Conservation (phyloP, 2,113 vertebrate genomes). For the Sylvia atricapilla region DNA sequence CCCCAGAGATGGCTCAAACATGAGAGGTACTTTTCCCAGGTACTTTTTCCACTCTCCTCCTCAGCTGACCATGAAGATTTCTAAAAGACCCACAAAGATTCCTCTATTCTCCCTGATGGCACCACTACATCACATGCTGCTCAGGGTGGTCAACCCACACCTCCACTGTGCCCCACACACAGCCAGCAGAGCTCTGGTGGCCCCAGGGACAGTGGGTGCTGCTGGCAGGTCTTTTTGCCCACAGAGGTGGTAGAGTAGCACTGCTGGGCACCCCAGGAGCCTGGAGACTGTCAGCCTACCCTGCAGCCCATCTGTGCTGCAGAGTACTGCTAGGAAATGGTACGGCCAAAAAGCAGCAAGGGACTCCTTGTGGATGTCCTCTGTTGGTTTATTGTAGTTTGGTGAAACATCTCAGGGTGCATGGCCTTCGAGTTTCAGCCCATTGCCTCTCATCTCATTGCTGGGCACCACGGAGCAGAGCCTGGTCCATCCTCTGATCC, state of each 20-base stretch:
- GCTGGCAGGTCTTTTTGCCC: neutral
- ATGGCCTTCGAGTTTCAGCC: neutral
- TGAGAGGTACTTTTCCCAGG: neutral
- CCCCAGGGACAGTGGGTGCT: neutral
- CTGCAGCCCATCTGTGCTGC: rapidly evolving
- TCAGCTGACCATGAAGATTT: neutral
- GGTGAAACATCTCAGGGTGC: rapidly evolving
- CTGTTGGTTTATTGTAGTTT: neutral
- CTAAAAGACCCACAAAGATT: neutral
- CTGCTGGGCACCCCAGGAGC: neutral
- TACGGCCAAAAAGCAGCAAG: neutral
- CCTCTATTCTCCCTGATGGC: neutral
- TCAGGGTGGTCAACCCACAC: neutral
- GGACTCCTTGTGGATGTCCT: neutral
- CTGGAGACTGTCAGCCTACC: neutral
- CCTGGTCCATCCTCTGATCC: neutral
- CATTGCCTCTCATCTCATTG: neutral
- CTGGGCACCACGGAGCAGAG: neutral
- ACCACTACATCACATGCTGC: too few species aligned
- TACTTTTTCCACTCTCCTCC: neutral
- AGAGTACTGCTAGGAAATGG: neutral
- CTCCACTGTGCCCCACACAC: rapidly evolving
- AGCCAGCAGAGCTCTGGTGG: neutral
- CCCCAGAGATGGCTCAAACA: rapidly evolving
- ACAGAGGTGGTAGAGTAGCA: neutral